Percentiles rank a stretch among this genome's conserved stretches.
These are phyloP conservation scores for Nematolebias whitei DNA, from an alignment of 2,113 vertebrate species.

Conservation along the genomic window DNA sequence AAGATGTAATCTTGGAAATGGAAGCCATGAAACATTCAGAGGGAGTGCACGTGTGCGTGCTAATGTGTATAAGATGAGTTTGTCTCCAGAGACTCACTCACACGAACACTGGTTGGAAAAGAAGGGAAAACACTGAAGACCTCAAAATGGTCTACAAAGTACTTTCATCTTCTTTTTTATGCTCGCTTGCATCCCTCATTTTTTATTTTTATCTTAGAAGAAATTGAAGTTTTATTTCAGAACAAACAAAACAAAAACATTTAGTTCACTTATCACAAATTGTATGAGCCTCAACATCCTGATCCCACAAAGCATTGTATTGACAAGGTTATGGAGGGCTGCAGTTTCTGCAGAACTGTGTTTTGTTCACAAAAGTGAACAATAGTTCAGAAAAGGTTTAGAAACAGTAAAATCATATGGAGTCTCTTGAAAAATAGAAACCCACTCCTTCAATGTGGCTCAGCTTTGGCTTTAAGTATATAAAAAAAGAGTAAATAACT, in stretches of 20 bases:
- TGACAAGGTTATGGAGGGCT: neutral
- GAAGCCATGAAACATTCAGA: conserved; percentile 66
- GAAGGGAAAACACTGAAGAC: conserved; percentile 14
- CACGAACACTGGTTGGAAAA: conserved; percentile 30
- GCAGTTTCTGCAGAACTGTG: too few relatives aligned
- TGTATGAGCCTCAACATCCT: neutral
- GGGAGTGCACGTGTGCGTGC: conserved; percentile 12
- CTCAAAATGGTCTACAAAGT: conserved; percentile 16
- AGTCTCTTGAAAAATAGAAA: neutral
- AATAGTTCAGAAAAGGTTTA: too few relatives aligned
- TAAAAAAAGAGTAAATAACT: too few relatives aligned
- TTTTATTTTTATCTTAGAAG: neutral
- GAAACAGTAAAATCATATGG: neutral
- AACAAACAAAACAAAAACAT: too few relatives aligned
- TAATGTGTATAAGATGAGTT: conserved; percentile 14
- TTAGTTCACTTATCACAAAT: neutral
- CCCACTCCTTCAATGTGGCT: neutral
- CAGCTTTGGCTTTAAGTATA: too few relatives aligned
- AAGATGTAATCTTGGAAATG: conserved; percentile 76
- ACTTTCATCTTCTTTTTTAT: conserved; percentile 1
- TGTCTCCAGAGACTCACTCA: conserved; percentile 46
- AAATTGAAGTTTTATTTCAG: too few relatives aligned
- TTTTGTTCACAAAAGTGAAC: too few relatives aligned
- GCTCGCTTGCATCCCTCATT: neutral
- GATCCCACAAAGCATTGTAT: neutral